A percentile compares a stretch with the other conserved stretches of the same genome.
Evolutionary conservation across 2,797 vertebrate genomes (phyloP).

Genomic region (Takifugu ocellatus): DNA sequence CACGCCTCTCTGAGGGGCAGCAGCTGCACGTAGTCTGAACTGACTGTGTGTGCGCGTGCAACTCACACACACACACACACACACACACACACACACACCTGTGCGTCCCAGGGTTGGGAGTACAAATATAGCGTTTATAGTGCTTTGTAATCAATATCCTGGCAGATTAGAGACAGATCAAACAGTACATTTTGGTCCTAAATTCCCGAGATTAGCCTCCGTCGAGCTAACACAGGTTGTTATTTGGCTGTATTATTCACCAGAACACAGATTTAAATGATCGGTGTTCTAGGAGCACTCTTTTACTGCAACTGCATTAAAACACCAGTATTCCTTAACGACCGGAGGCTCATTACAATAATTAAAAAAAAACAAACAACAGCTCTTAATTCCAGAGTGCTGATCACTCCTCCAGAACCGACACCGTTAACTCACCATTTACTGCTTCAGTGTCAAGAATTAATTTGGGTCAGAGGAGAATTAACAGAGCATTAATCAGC

Average conservation of each 20-base stretch:
- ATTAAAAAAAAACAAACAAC: not conserved
- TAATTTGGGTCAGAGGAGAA: conserved; percentile 67
- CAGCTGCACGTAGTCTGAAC: conserved; percentile 44
- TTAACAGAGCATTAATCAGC: conserved; percentile 81
- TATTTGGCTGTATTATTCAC: not conserved
- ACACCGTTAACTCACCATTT: conserved; percentile 64
- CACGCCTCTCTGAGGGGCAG: conserved; percentile 62
- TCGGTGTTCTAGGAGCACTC: too few relatives aligned
- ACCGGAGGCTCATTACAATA: too few relatives aligned
- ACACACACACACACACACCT: not conserved
- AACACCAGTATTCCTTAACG: not conserved
- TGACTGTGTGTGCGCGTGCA: conserved; percentile 21
- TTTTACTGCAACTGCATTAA: not conserved
- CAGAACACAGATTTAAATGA: not conserved
- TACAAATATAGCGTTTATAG: conserved; percentile 3
- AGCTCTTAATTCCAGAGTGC: conserved; percentile 31
- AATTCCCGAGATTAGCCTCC: too few relatives aligned
- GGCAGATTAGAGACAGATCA: too few relatives aligned
- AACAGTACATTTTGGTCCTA: too few relatives aligned
- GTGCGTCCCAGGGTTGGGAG: conserved; percentile 9
- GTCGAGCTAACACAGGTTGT: too few relatives aligned
- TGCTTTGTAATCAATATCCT: too few relatives aligned
- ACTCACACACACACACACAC: not conserved
- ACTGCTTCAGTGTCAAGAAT: conserved; percentile 69
- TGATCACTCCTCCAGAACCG: conserved; percentile 31